These are phyloP conservation scores for Montipora capricornis DNA, from an alignment of 64 coral and sea anemone genomes.

Conservation along the genomic window DNA sequence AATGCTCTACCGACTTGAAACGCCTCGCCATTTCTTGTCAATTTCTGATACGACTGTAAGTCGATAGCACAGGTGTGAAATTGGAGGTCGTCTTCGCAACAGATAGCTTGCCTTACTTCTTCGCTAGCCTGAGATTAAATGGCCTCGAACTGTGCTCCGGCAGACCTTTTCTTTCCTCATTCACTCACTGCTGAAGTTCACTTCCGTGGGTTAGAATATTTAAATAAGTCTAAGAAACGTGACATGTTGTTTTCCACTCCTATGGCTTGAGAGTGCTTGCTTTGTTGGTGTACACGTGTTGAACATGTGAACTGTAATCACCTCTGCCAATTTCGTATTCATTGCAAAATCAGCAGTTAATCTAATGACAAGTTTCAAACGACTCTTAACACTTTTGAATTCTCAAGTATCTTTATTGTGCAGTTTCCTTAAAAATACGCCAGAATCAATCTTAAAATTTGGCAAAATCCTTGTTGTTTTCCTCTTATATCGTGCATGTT, in stretches of 20 bases:
- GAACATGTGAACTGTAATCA: constrained; percentile 9
- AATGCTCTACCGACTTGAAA: constrained; percentile 34
- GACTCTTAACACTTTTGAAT: not conserved
- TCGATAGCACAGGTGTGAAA: constrained; percentile 8
- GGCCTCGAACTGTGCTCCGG: not conserved
- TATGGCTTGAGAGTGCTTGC: constrained; percentile 10
- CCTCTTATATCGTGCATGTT: not conserved
- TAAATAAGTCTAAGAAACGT: not conserved
- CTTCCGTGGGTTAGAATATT: not conserved
- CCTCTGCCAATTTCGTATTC: not conserved
- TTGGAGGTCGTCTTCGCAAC: not conserved
- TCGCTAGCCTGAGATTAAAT: not conserved
- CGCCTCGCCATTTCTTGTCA: constrained; percentile 14
- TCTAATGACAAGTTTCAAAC: not conserved
- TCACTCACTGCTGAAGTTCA: not conserved
- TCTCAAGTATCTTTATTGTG: not conserved
- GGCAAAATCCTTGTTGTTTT: not conserved
- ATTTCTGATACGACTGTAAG: not conserved
- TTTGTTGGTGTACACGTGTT: constrained; percentile 47
- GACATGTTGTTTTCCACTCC: not conserved
- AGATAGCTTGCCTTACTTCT: not conserved
- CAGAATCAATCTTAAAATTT: not conserved
- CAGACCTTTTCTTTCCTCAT: not conserved
- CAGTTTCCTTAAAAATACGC: not conserved
- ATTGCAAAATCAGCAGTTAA: not conserved